Evolutionary conservation across 2,113 vertebrate species (phyloP).

Genomic region (Hydrolagus affinis): DNA sequence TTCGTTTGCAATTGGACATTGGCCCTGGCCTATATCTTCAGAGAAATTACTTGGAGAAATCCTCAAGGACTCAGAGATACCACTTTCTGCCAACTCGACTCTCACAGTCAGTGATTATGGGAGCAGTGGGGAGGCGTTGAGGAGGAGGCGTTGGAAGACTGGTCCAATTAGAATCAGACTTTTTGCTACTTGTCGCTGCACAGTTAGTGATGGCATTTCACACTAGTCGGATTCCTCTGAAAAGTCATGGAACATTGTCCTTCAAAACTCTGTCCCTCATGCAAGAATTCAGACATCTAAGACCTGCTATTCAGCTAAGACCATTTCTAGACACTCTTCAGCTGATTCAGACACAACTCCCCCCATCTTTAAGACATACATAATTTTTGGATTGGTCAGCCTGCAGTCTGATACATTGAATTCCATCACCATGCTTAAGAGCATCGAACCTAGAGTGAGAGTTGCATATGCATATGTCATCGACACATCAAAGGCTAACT

Average conservation of each 20-base stretch:
- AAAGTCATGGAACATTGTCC: background rate
- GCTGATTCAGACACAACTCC: background rate
- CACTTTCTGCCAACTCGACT: background rate
- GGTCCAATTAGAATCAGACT: background rate
- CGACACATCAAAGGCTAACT: no score
- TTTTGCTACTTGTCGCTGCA: background rate
- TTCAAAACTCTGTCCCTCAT: background rate
- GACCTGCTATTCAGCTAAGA: background rate
- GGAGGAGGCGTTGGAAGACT: background rate
- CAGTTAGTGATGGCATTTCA: background rate
- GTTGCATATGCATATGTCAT: no score
- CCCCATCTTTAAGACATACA: background rate
- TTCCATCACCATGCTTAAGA: no score
- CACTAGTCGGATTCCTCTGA: background rate
- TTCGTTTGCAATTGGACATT: no score
- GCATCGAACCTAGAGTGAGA: no score
- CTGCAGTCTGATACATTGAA: no score
- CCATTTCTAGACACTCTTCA: background rate
- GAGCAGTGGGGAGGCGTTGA: background rate
- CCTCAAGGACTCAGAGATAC: background rate
- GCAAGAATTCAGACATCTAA: background rate
- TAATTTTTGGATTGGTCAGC: background rate
- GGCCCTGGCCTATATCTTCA: no score
- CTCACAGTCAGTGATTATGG: background rate
- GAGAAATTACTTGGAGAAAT: background rate